Percentiles rank a stretch among this genome's conserved stretches.
Evolutionary conservation across 2,888 invertebrate genomes (phyloP).

Genomic region (Antitype chi): DNA sequence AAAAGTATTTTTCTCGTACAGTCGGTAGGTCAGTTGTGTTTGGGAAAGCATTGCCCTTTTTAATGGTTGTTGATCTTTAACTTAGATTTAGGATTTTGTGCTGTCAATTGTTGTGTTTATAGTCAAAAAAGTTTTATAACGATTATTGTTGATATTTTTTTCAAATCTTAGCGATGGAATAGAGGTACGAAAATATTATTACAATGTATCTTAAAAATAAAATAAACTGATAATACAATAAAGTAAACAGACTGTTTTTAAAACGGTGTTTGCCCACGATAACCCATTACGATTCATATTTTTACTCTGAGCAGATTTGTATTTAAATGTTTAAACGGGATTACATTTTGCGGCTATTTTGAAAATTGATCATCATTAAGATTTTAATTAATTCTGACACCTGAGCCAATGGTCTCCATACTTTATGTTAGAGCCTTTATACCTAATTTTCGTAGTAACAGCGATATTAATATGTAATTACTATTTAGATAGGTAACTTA

Average conservation of each 20-base stretch:
- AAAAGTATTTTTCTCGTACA: background rate
- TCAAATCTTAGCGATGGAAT: background rate
- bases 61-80: background rate
- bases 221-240: background rate
- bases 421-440: background rate
- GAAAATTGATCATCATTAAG: background rate
- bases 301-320: background rate
- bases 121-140: background rate
- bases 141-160: background rate
- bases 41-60: background rate
- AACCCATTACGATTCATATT: background rate
- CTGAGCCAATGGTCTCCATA: background rate
- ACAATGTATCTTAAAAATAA: background rate
- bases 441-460: background rate
- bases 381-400: background rate
- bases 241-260: constrained; percentile 11
- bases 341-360: background rate
- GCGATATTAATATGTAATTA: background rate
- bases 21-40: background rate
- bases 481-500: background rate
- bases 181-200: background rate
- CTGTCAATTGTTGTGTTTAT: too few relatives aligned
- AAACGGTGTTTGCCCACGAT: constrained; percentile 9
- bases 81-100: too few relatives aligned
- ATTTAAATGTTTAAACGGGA: too few relatives aligned